These are phyloP conservation scores for Caenorhabditis japonica DNA, from an alignment of 2,888 invertebrate species.

Conservation along the genomic window DNA sequence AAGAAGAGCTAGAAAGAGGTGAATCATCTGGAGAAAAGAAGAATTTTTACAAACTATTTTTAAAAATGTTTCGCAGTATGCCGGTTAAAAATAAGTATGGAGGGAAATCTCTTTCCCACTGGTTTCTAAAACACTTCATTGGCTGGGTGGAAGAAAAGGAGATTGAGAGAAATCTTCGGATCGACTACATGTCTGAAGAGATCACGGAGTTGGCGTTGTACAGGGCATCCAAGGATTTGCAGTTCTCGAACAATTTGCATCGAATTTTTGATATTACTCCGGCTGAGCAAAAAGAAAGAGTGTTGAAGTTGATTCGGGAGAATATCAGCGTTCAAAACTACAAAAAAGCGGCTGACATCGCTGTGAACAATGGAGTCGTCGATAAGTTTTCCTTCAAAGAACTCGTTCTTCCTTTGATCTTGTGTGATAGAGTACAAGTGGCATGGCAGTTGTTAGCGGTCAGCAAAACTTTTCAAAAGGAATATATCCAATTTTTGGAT, in stretches of 20 bases:
- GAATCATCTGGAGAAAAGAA: neutral
- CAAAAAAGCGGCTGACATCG: constrained; percentile 27
- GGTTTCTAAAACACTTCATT: constrained; percentile 5
- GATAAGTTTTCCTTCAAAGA: constrained; percentile 16
- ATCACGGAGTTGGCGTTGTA: neutral
- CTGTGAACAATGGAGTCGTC: constrained; percentile 3
- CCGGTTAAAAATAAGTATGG: constrained; percentile 13
- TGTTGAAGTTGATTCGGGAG: neutral
- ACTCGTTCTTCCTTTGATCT: constrained; percentile 22
- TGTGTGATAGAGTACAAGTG: constrained; percentile 7
- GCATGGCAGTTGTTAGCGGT: constrained; percentile 16
- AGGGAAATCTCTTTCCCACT: neutral
- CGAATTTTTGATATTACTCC: constrained; percentile 4
- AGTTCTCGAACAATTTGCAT: neutral
- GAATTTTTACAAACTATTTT: constrained; percentile 9
- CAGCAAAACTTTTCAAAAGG: constrained; percentile 13
- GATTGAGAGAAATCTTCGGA: neutral
- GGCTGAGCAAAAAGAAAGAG: neutral
- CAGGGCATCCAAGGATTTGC: neutral
- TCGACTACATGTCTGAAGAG: neutral
- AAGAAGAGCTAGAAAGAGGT: neutral
- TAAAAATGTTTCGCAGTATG: constrained; percentile 5
- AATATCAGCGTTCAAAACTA: neutral
- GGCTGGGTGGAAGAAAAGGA: constrained; percentile 1
- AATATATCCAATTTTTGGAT: constrained; percentile 26